Evolutionary conservation across 2,797 vertebrate species (phyloP), one percentile per base, ranked within the genome.

Genomic region (Merluccius polli): DNA sequence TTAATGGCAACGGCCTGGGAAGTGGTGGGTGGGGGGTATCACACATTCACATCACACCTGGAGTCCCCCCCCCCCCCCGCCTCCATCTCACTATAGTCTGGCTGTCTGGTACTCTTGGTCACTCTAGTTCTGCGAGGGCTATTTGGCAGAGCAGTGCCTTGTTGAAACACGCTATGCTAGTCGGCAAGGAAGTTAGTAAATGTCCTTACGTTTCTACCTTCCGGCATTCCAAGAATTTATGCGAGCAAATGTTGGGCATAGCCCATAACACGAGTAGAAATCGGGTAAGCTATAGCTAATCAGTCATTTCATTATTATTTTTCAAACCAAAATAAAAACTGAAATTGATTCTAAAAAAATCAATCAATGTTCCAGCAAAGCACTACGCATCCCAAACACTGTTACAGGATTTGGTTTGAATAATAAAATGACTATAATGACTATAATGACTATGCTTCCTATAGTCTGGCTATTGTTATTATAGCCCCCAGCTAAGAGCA

Each of bases 31-130:
- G 16, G 24, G 63, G 24, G 29, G 27, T 16, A 6, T 30, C 67
- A 69, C 67, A 32, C 67, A 31, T 31, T 32, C 67, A 24, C 63
- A 67, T 67, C 30, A 69, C 67, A 69, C 67, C 67, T 69, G 67
- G 67, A 32, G 16, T 11, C 30, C 29, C 67, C 67, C 67, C 67
- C 11, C 63, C 24, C 63, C 63, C 13, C 41, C 15, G 41, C 10
- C 41, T 44, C 41, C 16, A 52, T 21, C 44, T 52, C 44, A 29
- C 63, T 10, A 2, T 67, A 10, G 63, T 67, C 27, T 69, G 30
- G 67, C 31, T 69, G 30, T 69, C 30, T 69, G 16, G 16, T 9
- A 3, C 59, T 65, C 59, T 9, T 27, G 24, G 67, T 32, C 67
- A 32, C 67, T 15, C 29, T 15, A 31, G 67, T 9, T 69, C 30